These are phyloP conservation scores for Gephyroberyx darwinii DNA, from an alignment of 2,797 vertebrate genomes.

Conservation along the genomic window DNA sequence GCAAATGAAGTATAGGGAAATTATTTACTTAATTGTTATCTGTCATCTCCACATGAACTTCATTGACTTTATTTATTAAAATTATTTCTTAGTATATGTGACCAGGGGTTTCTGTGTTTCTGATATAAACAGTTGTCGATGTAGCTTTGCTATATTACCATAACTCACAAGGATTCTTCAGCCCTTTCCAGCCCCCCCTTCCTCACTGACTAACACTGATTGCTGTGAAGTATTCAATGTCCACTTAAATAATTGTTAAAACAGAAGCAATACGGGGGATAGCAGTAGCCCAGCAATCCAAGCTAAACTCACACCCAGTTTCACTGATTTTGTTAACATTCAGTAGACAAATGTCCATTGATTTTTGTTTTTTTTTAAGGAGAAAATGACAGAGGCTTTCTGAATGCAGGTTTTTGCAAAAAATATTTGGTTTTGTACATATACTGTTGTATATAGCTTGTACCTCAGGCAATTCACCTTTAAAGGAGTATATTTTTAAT, in stretches of 20 bases:
- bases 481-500: neutral
- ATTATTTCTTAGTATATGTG: too few relatives aligned
- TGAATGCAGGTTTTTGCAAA: too few relatives aligned
- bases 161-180: constrained; percentile 53
- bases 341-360: neutral
- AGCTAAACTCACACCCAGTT: constrained; percentile 7
- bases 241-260: constrained; percentile 24
- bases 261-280: constrained; percentile 32
- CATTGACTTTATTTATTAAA: too few relatives aligned
- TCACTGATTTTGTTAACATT: neutral
- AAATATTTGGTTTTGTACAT: too few relatives aligned
- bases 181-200: constrained; percentile 73
- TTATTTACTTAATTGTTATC: too few relatives aligned
- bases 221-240: constrained; percentile 19
- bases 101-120: too few relatives aligned
- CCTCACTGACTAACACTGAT: constrained; percentile 47
- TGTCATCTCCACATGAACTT: too few relatives aligned
- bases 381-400: too few relatives aligned
- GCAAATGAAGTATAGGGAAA: constrained; percentile 41
- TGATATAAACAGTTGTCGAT: neutral
- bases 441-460: too few relatives aligned
- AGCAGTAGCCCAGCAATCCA: constrained; percentile 15
- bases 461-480: neutral
- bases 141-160: constrained; percentile 28
- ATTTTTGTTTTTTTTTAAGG: neutral